phyloP scores from a whole-genome alignment of 2,888 invertebrate species.

The Drosophila kambysellisi region DNA sequence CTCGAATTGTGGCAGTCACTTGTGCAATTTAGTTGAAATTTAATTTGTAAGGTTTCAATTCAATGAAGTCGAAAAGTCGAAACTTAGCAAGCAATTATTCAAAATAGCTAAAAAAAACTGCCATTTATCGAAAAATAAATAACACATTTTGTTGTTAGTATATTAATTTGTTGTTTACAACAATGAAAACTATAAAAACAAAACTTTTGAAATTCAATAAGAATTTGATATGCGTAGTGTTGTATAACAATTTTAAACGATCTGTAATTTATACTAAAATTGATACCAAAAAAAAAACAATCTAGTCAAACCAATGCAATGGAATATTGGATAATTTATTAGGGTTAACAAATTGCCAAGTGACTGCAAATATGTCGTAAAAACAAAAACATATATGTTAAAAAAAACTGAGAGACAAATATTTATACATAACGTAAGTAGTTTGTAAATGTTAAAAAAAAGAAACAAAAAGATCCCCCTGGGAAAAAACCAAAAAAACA shows the following conservation, averaged over 20 bases:
- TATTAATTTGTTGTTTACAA: slow-evolving; percentile 39
- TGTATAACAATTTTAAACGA: slow-evolving; percentile 69
- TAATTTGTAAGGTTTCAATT: slow-evolving; percentile 75
- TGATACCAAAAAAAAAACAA: slow-evolving; percentile 11
- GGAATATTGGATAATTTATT: slow-evolving; percentile 52
- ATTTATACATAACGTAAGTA: slow-evolving; percentile 62
- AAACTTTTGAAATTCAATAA: slow-evolving; percentile 47
- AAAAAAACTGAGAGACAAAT: slow-evolving; percentile 59
- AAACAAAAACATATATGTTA: slow-evolving; percentile 48
- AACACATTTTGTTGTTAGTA: slow-evolving; percentile 37
- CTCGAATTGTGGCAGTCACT: slow-evolving; percentile 69
- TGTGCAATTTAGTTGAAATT: slow-evolving; percentile 59
- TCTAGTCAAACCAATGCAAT: slow-evolving; percentile 30
- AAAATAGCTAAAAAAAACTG: slow-evolving; percentile 79
- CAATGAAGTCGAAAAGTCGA: slow-evolving; percentile 22
- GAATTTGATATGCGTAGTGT: slow-evolving; percentile 63
- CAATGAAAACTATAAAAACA: slow-evolving; percentile 12
- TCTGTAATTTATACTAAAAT: slow-evolving; percentile 58
- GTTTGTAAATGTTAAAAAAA: slow-evolving; percentile 57
- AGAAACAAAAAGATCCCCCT: slow-evolving; percentile 12
- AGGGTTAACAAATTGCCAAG: slow-evolving; percentile 70
- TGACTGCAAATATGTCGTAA: slow-evolving; percentile 70
- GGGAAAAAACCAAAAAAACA: slow-evolving; percentile 11
- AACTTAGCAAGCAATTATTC: slow-evolving; percentile 44
- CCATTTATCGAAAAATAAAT: slow-evolving; percentile 63